Conservation (phyloP, 2,113 vertebrate genomes). For the Hypomesus transpacificus region DNA sequence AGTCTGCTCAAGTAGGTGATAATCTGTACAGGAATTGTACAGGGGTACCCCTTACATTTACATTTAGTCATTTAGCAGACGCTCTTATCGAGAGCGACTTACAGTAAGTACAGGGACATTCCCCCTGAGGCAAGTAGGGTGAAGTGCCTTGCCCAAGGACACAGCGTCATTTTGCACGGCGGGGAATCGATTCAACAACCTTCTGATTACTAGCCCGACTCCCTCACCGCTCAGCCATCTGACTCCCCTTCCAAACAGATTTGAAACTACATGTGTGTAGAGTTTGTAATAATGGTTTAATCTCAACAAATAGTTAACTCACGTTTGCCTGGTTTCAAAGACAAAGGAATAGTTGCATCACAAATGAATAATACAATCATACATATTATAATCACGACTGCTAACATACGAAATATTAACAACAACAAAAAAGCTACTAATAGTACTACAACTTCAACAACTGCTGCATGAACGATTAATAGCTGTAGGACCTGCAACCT, state of each 20-base stretch:
- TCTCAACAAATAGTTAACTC: constrained; percentile 38
- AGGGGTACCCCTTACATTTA: constrained; percentile 68
- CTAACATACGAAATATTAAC: not conserved
- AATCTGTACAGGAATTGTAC: constrained; percentile 72
- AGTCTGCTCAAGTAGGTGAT: constrained; percentile 75
- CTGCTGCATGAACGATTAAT: not conserved
- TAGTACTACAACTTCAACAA: not conserved
- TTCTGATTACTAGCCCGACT: no score
- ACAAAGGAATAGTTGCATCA: not conserved
- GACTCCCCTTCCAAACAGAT: constrained; percentile 70
- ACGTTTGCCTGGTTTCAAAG: not conserved
- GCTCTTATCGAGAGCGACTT: no score
- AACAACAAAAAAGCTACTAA: not conserved
- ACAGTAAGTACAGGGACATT: no score
- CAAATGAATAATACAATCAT: not conserved
- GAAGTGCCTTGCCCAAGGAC: no score
- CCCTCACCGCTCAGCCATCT: no score
- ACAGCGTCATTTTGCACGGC: no score
- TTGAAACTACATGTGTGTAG: constrained; percentile 66
- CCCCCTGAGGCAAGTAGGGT: no score
- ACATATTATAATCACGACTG: not conserved
- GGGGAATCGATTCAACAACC: no score
- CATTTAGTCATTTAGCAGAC: no score
- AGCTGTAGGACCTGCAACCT: no score
- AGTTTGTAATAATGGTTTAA: constrained; percentile 65